Conservation (phyloP, 2,113 vertebrate genomes). For the Natator depressus region DNA sequence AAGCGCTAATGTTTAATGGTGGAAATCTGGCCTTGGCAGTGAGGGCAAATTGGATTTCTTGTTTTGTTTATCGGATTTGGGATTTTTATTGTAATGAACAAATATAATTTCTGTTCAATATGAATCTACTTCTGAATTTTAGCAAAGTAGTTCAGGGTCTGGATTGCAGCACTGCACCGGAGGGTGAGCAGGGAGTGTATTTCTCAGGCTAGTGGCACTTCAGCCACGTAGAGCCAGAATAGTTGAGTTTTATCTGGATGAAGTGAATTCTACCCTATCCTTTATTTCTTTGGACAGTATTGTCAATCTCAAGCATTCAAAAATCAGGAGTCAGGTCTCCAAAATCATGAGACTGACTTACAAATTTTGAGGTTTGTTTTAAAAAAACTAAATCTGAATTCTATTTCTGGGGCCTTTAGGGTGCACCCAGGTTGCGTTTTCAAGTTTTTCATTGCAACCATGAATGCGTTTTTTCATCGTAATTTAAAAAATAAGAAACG, state of each 20-base stretch:
- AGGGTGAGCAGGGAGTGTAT: background rate
- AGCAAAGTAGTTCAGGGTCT: background rate
- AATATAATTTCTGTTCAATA: background rate
- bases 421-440: background rate
- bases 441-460: background rate
- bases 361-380: background rate
- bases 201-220: background rate
- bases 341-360: background rate
- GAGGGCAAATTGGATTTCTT: background rate
- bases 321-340: background rate
- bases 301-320: background rate
- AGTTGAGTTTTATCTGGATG: background rate
- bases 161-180: background rate
- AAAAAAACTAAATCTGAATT: background rate
- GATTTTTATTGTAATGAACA: background rate
- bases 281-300: background rate
- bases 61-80: background rate
- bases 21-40: background rate
- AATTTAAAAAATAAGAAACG: background rate
- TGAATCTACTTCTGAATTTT: conserved; percentile 6
- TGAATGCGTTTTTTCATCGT: background rate
- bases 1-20: background rate
- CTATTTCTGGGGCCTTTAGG: background rate
- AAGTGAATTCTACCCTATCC: background rate
- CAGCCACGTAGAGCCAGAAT: background rate